Percentiles rank a stretch among this genome's conserved stretches.
These are phyloP conservation scores for Crotalus helleri DNA, from an alignment of 2,113 vertebrate species.

Conservation along the genomic window DNA sequence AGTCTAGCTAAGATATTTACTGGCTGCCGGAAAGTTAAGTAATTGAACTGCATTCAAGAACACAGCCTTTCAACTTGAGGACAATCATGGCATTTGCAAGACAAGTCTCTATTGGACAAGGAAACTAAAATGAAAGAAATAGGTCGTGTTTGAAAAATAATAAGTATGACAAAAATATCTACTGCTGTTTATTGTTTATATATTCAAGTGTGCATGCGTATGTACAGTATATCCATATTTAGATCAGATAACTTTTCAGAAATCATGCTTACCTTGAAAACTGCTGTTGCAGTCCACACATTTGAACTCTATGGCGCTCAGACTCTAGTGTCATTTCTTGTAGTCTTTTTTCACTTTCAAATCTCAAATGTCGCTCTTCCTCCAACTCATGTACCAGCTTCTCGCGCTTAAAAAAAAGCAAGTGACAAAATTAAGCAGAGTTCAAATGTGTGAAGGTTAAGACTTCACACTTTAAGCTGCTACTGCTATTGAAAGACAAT, in stretches of 20 bases:
- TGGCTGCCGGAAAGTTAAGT: background rate
- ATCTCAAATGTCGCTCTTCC: conserved; percentile 86
- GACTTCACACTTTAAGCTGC: too few species aligned
- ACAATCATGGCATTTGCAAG: background rate
- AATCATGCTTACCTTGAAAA: conserved; percentile 82
- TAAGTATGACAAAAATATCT: background rate
- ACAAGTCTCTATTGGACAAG: background rate
- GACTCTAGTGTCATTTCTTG: conserved; percentile 85
- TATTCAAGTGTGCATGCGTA: background rate
- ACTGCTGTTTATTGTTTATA: background rate
- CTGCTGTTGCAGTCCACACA: conserved; percentile 83
- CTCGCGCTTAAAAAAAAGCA: conserved; percentile 75
- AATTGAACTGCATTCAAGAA: background rate
- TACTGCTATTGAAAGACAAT: background rate
- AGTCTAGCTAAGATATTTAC: background rate
- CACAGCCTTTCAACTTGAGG: background rate
- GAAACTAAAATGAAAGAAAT: background rate
- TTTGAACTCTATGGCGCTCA: conserved; percentile 79
- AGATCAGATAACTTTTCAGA: background rate
- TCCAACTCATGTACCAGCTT: conserved; percentile 92
- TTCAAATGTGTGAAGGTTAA: background rate
- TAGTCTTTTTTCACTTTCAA: conserved; percentile 84
- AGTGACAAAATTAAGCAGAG: conserved; percentile 4
- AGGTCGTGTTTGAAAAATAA: background rate
- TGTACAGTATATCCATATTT: background rate